phyloP scores from a whole-genome alignment of 2,113 vertebrate species.

The Elaphurus davidianus region DNA sequence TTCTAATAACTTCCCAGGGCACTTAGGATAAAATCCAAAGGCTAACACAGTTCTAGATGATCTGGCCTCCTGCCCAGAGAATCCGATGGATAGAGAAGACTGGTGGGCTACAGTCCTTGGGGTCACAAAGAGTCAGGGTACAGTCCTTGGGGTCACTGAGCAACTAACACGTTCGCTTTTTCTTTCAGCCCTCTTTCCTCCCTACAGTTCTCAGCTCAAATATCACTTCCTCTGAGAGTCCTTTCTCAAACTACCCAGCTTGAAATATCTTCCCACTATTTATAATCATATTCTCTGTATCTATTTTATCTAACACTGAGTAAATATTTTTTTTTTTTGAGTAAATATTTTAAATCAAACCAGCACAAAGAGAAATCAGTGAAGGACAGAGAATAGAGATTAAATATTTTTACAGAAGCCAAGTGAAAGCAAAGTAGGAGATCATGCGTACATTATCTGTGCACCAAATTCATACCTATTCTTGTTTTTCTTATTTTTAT shows the following conservation, averaged over 20 bases:
- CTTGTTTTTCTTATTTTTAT: not conserved
- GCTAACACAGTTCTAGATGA: accelerated
- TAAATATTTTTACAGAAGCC: not conserved
- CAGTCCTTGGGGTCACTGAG: not conserved
- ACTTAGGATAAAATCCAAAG: not conserved
- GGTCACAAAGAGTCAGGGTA: not conserved
- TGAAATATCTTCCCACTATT: not conserved
- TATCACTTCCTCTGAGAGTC: not conserved
- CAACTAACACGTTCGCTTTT: not conserved
- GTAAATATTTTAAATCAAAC: not conserved
- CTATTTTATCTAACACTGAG: not conserved
- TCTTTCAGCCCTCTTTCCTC: not conserved
- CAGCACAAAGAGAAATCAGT: not conserved
- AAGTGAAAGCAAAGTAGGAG: not conserved
- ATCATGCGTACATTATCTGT: not conserved
- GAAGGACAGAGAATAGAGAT: not conserved
- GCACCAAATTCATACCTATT: not conserved
- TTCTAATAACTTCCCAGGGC: not conserved
- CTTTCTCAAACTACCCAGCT: not conserved
- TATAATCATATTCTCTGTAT: not conserved
- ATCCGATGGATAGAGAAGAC: not conserved
- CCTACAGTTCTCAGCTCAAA: not conserved
- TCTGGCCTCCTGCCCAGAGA: not conserved
- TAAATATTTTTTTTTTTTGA: not conserved
- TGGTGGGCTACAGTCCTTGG: not conserved